Base-by-base conservation (phyloP, 2,888 invertebrate species). In the Mystacides longicornis region DNA sequence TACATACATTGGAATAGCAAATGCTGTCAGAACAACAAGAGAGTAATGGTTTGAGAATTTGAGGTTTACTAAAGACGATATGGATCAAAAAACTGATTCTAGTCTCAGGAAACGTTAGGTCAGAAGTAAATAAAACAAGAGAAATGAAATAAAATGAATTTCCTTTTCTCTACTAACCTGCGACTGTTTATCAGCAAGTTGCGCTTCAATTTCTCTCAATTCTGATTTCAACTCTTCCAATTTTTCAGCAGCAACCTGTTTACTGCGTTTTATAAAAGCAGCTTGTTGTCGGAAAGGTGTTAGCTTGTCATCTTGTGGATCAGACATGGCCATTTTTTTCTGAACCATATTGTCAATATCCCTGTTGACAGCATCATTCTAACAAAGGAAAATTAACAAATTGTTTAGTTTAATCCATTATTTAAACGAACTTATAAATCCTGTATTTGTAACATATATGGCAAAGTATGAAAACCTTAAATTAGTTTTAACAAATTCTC, bases 231-330 rank as follows among this genome's bases (percentile, higher is more conserved):
- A 69, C 56, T 88, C 85, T 60, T 83, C 81, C 22, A 90, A 78
- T 56, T 81, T 78, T 60, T 85, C 83, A 0, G 87, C 86, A 33
- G 86, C 81, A 16, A 80, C 77, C 60, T 87, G 86, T 67, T 93
- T 93, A 67, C 90, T 90, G 56, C 89, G 81, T 11, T 84, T 79
- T 48, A 92, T 87, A 21, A 88, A 85, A 0, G 84, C 80, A 0
- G 89, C 89, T 72, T 93, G 93, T 66, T 93, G 92, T 27, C 92
- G 79, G 67, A 91, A 93, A 45, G 92, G 85, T 1, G 86, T 85
- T 60, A 91, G 73, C 67, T 90, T 89, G 68, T 92, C 90, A 57
- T 80, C 80, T 54, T 78, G 75, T 64, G 82, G 81, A 56, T 84
- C 83, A 0, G 81, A 76, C 27, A 78, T 77, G 9, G 81, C 79